Evolutionary conservation across 92 coral and sea anemone genomes (phyloP), one percentile per base, ranked within the genome.

Genomic region (Plumapathes pennacea): DNA sequence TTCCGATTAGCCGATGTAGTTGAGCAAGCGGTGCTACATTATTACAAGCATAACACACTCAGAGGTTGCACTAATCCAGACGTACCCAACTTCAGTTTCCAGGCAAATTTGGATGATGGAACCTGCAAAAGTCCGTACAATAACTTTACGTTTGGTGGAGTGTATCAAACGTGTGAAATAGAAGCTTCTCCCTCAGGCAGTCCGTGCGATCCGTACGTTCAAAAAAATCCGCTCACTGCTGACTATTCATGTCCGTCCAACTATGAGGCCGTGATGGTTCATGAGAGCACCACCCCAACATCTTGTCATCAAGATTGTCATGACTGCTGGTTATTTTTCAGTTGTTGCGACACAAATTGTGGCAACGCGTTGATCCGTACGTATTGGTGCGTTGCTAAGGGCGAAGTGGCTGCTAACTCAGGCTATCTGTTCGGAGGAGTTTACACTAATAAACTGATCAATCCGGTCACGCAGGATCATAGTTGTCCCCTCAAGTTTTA

Each of bases 101-200:
- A 90, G 59, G 95, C 97, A 18, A 82, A 81, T 50, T 57, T 86
- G 25, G 97, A 85, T 38, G 97, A 90, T 58, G 67, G 81, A 25
- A 82, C 97, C 25, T 90, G 97, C 78, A 50, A 86, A 30, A 64
- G 83, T n/a, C 78, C 88, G 7, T 59, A 64, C 13, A 86, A 82
- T 38, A 90, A 90, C 50, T 90, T 74, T 62, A 90, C 97, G 11
- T 90, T 90, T 43, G 97, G 97, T 27, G 97, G 97, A 12, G 90
- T 86, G 26, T 90, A 71, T 62, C 97, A 90, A 55, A 85, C 95
- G 14, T 90, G 97, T 42, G 13, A 41, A 37, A 46, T 43, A 23
- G 71, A 60, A n/a, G 97, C 82, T 15, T 80, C 89, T 15, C 91
- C 86, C 18, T 41, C 66, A 18, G 20, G 58, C 34, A 33, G 80